phyloP scores from a whole-genome alignment of 2,113 vertebrate genomes.

The Otocyon megalotis region DNA sequence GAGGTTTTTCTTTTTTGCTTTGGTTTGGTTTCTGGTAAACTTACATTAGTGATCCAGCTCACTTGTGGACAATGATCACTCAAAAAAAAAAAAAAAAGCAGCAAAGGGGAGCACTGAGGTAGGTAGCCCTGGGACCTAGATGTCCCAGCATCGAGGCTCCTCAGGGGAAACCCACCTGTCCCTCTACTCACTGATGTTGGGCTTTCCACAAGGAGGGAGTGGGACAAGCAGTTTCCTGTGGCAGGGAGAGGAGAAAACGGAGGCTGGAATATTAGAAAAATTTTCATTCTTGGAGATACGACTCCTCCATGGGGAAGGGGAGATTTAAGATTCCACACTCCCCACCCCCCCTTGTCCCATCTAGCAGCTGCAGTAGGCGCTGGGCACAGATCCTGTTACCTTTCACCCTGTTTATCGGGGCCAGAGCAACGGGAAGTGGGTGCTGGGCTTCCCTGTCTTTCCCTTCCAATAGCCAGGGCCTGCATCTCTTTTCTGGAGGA shows the following conservation, averaged over 20 bases:
- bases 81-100: neutral
- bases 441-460: neutral
- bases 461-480: no score
- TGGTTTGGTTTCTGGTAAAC: neutral
- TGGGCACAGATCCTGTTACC: fast-evolving
- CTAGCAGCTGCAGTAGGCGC: neutral
- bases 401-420: fast-evolving
- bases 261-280: neutral
- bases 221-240: neutral
- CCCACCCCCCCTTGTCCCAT: neutral
- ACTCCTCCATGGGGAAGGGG: fast-evolving
- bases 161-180: fast-evolving
- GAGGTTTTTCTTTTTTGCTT: neutral
- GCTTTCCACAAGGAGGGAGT: neutral
- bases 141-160: fast-evolving
- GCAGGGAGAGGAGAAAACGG: no score
- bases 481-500: neutral
- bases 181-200: no score
- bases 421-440: fast-evolving
- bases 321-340: neutral
- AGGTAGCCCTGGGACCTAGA: neutral
- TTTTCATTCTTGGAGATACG: neutral
- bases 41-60: neutral
- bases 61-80: neutral
- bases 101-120: neutral